Percentiles rank a stretch among this genome's conserved stretches.
phyloP scores from a whole-genome alignment of 1,140 invertebrate genomes.

The Nasonia giraulti region DNA sequence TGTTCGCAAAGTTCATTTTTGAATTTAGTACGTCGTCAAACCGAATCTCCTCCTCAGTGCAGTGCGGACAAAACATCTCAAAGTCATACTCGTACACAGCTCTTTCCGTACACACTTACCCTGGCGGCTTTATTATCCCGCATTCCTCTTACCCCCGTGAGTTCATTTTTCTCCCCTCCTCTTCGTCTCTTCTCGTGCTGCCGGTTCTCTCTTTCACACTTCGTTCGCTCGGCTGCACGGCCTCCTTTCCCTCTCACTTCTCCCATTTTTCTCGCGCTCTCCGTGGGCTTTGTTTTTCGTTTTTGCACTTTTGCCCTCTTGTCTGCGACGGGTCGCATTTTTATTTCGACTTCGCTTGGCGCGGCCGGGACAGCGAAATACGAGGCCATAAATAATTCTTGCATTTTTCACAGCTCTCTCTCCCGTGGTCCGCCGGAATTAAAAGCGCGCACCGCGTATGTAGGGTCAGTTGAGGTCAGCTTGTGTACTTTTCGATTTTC shows the following conservation, averaged over 20 bases:
- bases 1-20: not conserved
- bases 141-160: not conserved
- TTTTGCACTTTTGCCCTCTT: not conserved
- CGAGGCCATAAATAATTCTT: constrained; percentile 14
- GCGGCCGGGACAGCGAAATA: not conserved
- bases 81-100: no score
- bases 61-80: not conserved
- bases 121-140: not conserved
- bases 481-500: not conserved
- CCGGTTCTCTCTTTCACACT: not conserved
- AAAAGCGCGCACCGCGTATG: not conserved
- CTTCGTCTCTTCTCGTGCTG: not conserved
- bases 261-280: not conserved
- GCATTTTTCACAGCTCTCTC: not conserved
- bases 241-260: not conserved
- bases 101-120: not conserved
- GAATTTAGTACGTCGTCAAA: not conserved
- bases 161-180: not conserved
- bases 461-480: not conserved
- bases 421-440: not conserved
- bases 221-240: no score
- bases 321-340: not conserved
- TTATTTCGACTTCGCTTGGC: not conserved
- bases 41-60: not conserved
- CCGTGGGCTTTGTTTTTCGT: not conserved